Evolutionary conservation across 1,140 invertebrate genomes (phyloP).

Genomic region (Leptoteleia sp.): DNA sequence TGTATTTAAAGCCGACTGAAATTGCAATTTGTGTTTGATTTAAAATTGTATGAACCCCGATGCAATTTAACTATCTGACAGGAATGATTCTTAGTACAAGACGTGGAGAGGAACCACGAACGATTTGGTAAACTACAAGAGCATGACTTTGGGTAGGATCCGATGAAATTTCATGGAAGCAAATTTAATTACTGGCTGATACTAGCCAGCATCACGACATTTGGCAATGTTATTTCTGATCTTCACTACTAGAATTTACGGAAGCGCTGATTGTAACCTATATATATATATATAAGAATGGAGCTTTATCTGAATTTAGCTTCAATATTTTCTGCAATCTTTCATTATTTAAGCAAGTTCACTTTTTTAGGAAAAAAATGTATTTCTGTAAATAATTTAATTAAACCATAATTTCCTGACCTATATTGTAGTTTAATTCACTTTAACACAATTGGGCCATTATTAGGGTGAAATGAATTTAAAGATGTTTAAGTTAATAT

Average conservation of each 20-base stretch:
- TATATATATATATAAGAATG: too few species aligned
- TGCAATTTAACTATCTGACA: constrained; percentile 24
- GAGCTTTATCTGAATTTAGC: too few species aligned
- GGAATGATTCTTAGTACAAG: constrained; percentile 23
- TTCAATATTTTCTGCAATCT: too few species aligned
- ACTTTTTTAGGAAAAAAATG: too few species aligned
- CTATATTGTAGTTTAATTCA: too few species aligned
- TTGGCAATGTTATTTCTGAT: constrained; percentile 35
- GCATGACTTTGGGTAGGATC: constrained; percentile 40
- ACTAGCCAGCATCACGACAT: constrained; percentile 33
- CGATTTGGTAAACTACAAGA: constrained; percentile 44
- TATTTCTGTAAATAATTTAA: too few species aligned
- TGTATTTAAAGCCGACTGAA: not conserved
- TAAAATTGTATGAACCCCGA: constrained; percentile 15
- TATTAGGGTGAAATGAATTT: too few species aligned
- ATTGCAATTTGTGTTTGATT: constrained; percentile 11
- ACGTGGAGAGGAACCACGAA: constrained; percentile 24
- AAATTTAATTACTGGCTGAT: constrained; percentile 49
- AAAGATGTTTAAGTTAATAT: too few species aligned
- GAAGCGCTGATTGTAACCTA: constrained; percentile 26
- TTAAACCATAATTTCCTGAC: too few species aligned
- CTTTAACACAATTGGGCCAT: too few species aligned
- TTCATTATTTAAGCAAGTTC: too few species aligned
- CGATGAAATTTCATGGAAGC: constrained; percentile 46
- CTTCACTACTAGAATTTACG: constrained; percentile 20